These are phyloP conservation scores for Bos taurus DNA, from an alignment of 2,113 vertebrate genomes.

Conservation along the genomic window ARS-UCD2.0 NC_037340.1:81013501-81014000, in stretches of 20 bases:
- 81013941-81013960: background rate
- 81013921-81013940: background rate
- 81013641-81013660: rapidly evolving
- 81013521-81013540: constrained; percentile 82
- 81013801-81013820: background rate
- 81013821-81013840: background rate
- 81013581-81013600: background rate
- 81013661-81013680: background rate
- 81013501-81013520: constrained; percentile 83
- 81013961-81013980: background rate
- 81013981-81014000: background rate
- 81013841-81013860: rapidly evolving
- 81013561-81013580: constrained; percentile 72
- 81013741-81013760: background rate
- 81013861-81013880: background rate
- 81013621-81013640: constrained; percentile 9
- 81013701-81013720: background rate
- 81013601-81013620: constrained; percentile 38
- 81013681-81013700: background rate
- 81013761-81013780: background rate
- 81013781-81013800: background rate
- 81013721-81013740: background rate
- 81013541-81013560: constrained; percentile 81
- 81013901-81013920: background rate
- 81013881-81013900: background rate